Conservation (phyloP, 1,140 invertebrate genomes). For the Zaprionus gabonicus region DNA sequence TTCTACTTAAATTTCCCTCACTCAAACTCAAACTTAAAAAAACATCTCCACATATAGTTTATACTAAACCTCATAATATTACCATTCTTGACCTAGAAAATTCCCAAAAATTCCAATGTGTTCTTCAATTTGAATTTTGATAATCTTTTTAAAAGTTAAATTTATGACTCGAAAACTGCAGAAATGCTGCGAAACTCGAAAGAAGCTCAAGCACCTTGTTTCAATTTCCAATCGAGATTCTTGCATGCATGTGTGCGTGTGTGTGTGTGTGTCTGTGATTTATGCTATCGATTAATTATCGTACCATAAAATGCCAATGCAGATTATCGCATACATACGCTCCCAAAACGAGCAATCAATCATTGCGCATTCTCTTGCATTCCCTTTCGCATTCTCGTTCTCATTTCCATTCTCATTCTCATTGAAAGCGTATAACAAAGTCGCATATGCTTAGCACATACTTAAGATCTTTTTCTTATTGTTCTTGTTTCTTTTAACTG, state of each 20-base stretch:
- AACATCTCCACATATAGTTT: not conserved
- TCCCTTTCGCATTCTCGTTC: not conserved
- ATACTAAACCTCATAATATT: no score
- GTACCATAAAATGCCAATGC: not conserved
- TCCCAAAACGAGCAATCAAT: not conserved
- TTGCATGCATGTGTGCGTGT: not conserved
- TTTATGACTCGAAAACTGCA: not conserved
- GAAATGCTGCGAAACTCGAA: not conserved
- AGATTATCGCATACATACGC: not conserved
- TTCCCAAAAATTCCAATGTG: no score
- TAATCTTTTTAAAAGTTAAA: no score
- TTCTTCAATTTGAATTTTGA: no score
- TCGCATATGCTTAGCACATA: constrained; percentile 10
- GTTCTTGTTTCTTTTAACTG: constrained; percentile 2
- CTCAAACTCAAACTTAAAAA: not conserved
- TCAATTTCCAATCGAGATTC: not conserved
- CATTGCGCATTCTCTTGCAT: not conserved
- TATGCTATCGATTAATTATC: constrained; percentile 8
- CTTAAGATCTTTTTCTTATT: not conserved
- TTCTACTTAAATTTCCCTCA: no score
- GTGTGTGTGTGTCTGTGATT: not conserved
- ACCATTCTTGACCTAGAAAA: no score
- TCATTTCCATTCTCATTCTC: not conserved
- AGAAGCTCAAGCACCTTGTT: not conserved
- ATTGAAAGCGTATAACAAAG: constrained; percentile 10